Evolutionary conservation across 2,888 invertebrate species (phyloP), one percentile per base, ranked within the genome.

Genomic region (Sarcophaga carnaria): DNA sequence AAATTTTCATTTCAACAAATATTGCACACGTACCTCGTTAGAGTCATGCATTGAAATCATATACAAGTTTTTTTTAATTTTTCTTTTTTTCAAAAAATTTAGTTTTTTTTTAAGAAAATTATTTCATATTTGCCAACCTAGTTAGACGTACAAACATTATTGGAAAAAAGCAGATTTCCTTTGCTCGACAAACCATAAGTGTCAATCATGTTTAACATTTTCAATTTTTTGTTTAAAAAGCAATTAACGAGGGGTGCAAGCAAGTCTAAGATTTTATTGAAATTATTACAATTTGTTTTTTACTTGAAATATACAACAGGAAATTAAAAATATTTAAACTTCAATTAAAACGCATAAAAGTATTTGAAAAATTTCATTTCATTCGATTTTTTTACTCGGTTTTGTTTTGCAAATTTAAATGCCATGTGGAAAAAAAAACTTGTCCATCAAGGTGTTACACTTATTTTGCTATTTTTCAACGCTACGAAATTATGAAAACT

Each of bases 181-280:
- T 70, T 75, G 47, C 60, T 77, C 62, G 66, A 70, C 74, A 66
- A 69, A 72, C 74, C 74, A 75, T 59, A 81, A 80, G 78, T 86
- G 86, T 86, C 86, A 86, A 83, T 86, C 83, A 83, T 75, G 69
- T 78, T 79, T 17, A 84, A 83, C 62, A 71, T 54, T 27, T 70
- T 72, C 64, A 27, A 79, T 75, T 71, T 75, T 67, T 81, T 63
- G 76, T 81, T 84, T 69, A 76, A 82, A 75, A 82, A 75, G 64
- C 79, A 81, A 79, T 87, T 84, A 82, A 76, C 67, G 69, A 80
- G 80, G 63, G 79, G 64, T 64, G n/a, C 2, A 4, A n/a, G 37
- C 12, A 63, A 25, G 54, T 59, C 59, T 59, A 17, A 5, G 59
- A 83, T 45, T 60, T 76, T 76, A 45, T 60, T 37, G 37, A 37